Evolutionary conservation across 53 echinoderm and acorn worm species (phyloP).

Genomic region (Echinarachnius parma): DNA sequence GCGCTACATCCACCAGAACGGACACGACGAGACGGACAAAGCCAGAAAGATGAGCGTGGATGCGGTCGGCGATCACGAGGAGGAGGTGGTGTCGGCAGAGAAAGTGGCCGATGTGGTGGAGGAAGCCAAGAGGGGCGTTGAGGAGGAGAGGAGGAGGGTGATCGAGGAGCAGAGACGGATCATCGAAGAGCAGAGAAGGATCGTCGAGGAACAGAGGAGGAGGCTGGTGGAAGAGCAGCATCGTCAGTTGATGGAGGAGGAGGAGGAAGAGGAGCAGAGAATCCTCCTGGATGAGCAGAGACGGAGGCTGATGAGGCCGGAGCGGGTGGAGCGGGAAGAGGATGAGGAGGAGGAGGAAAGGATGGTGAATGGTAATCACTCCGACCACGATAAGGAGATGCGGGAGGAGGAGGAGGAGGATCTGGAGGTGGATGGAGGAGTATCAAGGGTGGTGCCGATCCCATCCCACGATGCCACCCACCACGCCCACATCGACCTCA

Average conservation of each 20-base stretch:
- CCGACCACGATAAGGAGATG: too few species aligned
- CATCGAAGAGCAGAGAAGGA: slow-evolving; percentile 37
- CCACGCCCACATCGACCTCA: slow-evolving; percentile 44
- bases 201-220: slow-evolving; percentile 35
- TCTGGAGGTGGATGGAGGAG: background rate
- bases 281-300: slow-evolving; percentile 20
- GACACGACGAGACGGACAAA: slow-evolving; percentile 23
- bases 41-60: slow-evolving; percentile 35
- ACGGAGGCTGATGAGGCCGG: slow-evolving; percentile 10
- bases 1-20: slow-evolving; percentile 38
- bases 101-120: background rate
- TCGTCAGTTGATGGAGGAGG: slow-evolving; percentile 36
- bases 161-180: slow-evolving; percentile 39
- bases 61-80: slow-evolving; percentile 15
- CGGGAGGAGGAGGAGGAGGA: background rate
- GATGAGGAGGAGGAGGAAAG: slow-evolving; percentile 31
- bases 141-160: slow-evolving; percentile 32
- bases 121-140: background rate
- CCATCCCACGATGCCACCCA: background rate
- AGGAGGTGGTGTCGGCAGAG: background rate
- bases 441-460: background rate
- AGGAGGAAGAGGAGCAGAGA: slow-evolving; percentile 29
- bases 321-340: background rate
- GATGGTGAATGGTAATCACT: too few species aligned
- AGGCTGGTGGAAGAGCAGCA: slow-evolving; percentile 32